These are phyloP conservation scores for Parnassius mnemosyne DNA, from an alignment of 2,888 invertebrate species.

Conservation along the genomic window DNA sequence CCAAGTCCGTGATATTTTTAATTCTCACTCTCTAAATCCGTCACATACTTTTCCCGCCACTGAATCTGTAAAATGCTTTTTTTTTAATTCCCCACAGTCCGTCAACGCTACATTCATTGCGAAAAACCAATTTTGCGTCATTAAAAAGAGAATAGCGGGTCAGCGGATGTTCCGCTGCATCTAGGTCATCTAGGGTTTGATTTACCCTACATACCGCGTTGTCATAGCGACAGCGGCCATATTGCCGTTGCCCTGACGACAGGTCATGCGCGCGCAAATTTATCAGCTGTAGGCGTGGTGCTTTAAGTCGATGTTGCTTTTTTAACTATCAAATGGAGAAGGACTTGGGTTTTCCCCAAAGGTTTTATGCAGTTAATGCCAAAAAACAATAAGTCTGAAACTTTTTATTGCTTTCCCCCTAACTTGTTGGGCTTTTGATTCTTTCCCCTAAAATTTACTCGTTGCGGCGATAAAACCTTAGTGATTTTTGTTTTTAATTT, in stretches of 20 bases:
- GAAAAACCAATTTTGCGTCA: conserved; percentile 11
- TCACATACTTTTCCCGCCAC: neutral
- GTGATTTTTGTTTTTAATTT: too few relatives aligned
- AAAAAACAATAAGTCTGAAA: too few relatives aligned
- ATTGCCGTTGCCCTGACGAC: conserved; percentile 54
- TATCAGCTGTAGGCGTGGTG: conserved; percentile 25
- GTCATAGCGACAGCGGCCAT: conserved; percentile 56
- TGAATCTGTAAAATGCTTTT: neutral
- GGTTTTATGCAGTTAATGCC: too few relatives aligned
- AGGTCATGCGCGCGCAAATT: conserved; percentile 46
- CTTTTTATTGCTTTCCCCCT: too few relatives aligned
- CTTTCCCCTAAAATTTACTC: too few relatives aligned
- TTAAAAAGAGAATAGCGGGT: conserved; percentile 17
- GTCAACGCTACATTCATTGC: conserved; percentile 3
- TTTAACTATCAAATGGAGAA: too few relatives aligned
- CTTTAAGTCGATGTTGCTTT: neutral
- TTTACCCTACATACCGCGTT: conserved; percentile 41
- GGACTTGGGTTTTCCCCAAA: too few relatives aligned
- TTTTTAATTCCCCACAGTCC: conserved; percentile 1
- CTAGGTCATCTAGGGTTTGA: conserved; percentile 39
- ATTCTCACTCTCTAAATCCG: neutral
- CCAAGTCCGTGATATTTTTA: neutral
- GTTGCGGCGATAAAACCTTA: too few relatives aligned
- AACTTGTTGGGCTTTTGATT: too few relatives aligned
- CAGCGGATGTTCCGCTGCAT: conserved; percentile 20